Conservation (phyloP, 1,140 invertebrate species). For the Mamestra configurata region DNA sequence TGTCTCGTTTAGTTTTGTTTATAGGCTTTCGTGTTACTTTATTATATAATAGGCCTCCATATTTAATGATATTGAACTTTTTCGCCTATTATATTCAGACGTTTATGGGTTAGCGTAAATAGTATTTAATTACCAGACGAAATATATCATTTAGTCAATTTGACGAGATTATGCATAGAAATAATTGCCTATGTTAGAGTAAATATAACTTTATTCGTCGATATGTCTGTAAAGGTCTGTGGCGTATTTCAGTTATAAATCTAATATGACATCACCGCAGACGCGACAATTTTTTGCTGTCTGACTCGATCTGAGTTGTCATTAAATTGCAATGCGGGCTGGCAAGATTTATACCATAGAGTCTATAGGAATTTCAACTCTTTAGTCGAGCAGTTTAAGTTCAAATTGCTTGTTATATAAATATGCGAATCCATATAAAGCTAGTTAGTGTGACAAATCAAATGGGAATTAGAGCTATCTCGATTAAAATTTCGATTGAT, state of each 20-base stretch:
- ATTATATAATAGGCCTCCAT: conserved; percentile 40
- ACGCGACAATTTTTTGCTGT: conserved; percentile 68
- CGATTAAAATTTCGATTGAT: conserved; percentile 48
- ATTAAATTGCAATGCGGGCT: conserved; percentile 60
- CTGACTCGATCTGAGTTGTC: conserved; percentile 58
- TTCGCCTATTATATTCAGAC: conserved; percentile 1
- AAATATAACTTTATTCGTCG: background rate
- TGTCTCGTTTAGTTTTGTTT: conserved; percentile 79
- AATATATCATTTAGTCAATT: conserved; percentile 7
- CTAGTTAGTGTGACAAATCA: conserved; percentile 63
- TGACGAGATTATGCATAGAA: background rate
- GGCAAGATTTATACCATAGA: conserved; percentile 12
- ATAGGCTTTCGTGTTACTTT: conserved; percentile 71
- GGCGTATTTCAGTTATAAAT: conserved; percentile 55
- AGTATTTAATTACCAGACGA: background rate
- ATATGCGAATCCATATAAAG: conserved; percentile 53
- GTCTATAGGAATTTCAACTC: conserved; percentile 48
- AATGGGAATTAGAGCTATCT: conserved; percentile 60
- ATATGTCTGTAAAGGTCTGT: conserved; percentile 27
- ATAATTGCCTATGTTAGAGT: background rate
- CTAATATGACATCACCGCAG: conserved; percentile 65
- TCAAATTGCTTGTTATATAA: background rate
- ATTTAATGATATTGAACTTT: conserved; percentile 43
- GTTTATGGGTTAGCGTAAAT: conserved; percentile 18
- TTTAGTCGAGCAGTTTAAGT: conserved; percentile 21